These are phyloP conservation scores for Pseudochirops corinnae DNA, from an alignment of 2,797 vertebrate species.

Conservation along the genomic window DNA sequence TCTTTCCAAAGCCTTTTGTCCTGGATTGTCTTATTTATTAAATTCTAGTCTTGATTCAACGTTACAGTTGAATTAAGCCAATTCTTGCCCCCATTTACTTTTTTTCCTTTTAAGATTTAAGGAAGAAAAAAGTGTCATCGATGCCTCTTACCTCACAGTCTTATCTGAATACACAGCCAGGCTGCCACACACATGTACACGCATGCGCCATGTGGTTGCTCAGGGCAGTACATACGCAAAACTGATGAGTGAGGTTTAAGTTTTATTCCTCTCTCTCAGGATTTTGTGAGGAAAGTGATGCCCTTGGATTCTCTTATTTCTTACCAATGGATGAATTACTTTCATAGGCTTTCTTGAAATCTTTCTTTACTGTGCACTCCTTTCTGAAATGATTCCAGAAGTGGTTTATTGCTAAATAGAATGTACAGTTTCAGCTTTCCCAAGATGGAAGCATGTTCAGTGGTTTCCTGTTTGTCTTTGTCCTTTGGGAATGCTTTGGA, in stretches of 20 bases:
- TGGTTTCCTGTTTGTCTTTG: not conserved
- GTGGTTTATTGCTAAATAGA: not conserved
- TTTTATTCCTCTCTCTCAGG: not conserved
- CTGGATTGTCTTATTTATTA: conserved; percentile 7
- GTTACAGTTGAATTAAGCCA: conserved; percentile 8
- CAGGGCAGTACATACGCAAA: not conserved
- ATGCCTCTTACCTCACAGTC: conserved; percentile 12
- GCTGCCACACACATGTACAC: not conserved
- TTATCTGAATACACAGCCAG: not conserved
- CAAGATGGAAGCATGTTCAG: not conserved
- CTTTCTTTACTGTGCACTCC: not conserved
- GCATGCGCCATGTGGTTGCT: not conserved
- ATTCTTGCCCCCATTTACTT: not conserved
- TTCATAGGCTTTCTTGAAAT: not conserved
- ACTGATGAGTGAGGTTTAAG: not conserved
- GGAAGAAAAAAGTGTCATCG: not conserved
- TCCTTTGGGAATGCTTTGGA: not conserved
- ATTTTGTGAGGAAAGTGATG: not conserved
- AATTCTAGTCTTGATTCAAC: conserved; percentile 37
- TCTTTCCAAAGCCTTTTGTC: conserved; percentile 43
- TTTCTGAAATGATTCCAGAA: not conserved
- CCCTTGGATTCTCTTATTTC: not conserved
- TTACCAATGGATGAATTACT: not conserved
- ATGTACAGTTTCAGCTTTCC: not conserved
- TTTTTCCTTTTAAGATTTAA: conserved; percentile 26